These are phyloP conservation scores for Zonotrichia leucophrys DNA, from an alignment of 2,113 vertebrate species.

Conservation along the genomic window DNA sequence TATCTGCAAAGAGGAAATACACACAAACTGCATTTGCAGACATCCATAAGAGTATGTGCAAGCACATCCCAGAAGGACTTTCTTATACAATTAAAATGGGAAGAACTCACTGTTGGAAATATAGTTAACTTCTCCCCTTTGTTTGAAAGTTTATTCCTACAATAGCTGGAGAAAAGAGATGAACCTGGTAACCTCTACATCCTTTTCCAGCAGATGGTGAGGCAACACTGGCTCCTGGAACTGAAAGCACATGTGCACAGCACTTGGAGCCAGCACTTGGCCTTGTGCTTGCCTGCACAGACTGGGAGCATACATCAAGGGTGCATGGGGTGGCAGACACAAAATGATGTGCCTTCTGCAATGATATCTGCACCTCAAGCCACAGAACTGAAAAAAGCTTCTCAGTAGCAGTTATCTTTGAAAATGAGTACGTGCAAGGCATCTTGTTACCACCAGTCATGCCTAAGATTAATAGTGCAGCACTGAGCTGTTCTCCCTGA, in stretches of 20 bases:
- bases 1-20: neutral
- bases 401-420: conserved; percentile 16
- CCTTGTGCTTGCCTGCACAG: neutral
- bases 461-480: conserved; percentile 16
- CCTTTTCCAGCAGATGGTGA: neutral
- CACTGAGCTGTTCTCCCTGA: neutral
- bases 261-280: neutral
- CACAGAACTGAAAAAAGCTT: neutral
- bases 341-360: neutral
- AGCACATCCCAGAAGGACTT: neutral
- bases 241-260: neutral
- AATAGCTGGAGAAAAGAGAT: neutral
- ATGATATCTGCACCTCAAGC: neutral
- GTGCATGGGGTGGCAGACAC: neutral
- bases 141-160: conserved; percentile 3
- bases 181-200: neutral
- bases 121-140: neutral
- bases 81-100: neutral
- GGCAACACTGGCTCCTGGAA: neutral
- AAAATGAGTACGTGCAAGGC: neutral
- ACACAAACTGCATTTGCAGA: neutral
- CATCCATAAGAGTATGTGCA: neutral
- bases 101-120: neutral
- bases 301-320: neutral
- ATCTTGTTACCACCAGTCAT: conserved; percentile 19